phyloP scores from a whole-genome alignment of 2,113 vertebrate genomes.

The Paralichthys olivaceus region DNA sequence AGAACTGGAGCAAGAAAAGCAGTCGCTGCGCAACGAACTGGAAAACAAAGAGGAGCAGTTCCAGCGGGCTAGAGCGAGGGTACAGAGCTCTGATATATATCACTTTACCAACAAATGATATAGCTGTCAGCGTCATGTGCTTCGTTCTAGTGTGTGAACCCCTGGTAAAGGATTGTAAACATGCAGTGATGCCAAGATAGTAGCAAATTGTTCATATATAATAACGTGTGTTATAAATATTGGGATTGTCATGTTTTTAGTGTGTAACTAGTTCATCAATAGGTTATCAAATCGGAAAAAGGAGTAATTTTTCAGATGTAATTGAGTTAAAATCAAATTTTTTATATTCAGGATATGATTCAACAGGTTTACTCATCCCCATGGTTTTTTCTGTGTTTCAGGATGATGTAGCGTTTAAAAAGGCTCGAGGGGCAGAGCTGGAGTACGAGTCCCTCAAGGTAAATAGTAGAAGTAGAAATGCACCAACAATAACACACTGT shows the following conservation, averaged over 20 bases:
- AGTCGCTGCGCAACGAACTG: constrained; percentile 92
- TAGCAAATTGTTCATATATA: too few species aligned
- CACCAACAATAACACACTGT: background rate
- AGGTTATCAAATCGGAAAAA: too few species aligned
- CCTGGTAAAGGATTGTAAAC: background rate
- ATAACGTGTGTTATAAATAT: too few species aligned
- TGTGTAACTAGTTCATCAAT: too few species aligned
- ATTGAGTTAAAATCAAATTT: background rate
- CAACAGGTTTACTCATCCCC: background rate
- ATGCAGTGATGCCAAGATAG: background rate
- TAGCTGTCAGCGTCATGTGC: background rate
- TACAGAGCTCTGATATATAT: constrained; percentile 50
- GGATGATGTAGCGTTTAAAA: constrained; percentile 92
- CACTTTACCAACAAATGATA: background rate
- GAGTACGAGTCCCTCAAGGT: constrained; percentile 99
- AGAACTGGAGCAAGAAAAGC: constrained; percentile 96
- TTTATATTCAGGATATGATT: background rate
- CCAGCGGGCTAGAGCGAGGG: constrained; percentile 91
- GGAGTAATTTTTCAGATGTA: background rate
- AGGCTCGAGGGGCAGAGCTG: constrained; percentile 92
- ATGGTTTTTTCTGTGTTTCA: constrained; percentile 51
- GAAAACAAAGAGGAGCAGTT: constrained; percentile 95
- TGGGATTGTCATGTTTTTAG: too few species aligned
- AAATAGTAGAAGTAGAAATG: constrained; percentile 40
- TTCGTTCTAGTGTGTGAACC: background rate